Evolutionary conservation across 53 echinoderm and acorn worm genomes (phyloP), one percentile per base, ranked within the genome.

Genomic region (Henricia sp.): DNA sequence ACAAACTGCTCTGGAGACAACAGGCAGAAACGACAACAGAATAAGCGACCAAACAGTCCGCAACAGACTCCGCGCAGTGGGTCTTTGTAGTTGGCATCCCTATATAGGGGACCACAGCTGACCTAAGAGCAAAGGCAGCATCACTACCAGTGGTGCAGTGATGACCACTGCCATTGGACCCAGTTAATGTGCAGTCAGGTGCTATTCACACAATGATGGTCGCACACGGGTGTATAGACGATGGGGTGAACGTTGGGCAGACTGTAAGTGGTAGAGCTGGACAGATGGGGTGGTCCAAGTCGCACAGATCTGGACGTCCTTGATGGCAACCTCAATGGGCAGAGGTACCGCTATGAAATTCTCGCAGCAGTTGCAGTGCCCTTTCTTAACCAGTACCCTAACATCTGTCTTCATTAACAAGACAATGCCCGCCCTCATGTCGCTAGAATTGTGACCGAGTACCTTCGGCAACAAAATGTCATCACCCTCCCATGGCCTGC

Each of bases 341-440:
- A 66, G 21, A 16, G 27, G 16, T 3, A 67, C n/a, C n/a, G n/a
- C n/a, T n/a, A n/a, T n/a, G n/a, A n/a, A n/a, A n/a, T n/a, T n/a
- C n/a, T n/a, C n/a, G n/a, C n/a, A n/a, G n/a, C n/a, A 35, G 43
- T 41, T 67, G 36, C 16, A 21, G 1, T 19, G 52, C 12, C 14
- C 37, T 50, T 39, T 86, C 13, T 33, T 86, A 1, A 29, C 75
- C 30, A n/a, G 56, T 13, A 86, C 75, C 23, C 86, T 76, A n/a
- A 48, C 76, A 14, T 66, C 58, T 21, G 35, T n/a, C 34, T 11
- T 86, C 4, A 39, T n/a, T n/a, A n/a, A n/a, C n/a, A n/a, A n/a
- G n/a, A n/a, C n/a, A n/a, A n/a, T n/a, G n/a, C n/a, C n/a, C n/a
- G n/a, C n/a, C n/a, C n/a, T n/a, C n/a, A n/a, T n/a, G n/a, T n/a